phyloP scores from a whole-genome alignment of 92 coral and sea anemone genomes.

The Epizoanthus fatuus region DNA sequence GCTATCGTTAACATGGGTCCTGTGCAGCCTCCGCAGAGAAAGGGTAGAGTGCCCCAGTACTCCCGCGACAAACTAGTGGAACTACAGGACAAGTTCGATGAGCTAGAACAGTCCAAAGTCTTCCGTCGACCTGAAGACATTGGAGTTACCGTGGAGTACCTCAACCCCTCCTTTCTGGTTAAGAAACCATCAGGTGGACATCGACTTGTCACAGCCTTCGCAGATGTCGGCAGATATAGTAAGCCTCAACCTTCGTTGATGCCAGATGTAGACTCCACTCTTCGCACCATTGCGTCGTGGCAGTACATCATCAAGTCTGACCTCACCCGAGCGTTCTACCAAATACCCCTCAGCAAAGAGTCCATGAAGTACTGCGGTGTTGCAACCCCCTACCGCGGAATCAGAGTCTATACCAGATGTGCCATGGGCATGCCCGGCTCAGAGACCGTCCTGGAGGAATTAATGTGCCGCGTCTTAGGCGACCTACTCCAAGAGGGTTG shows the following conservation, averaged over 20 bases:
- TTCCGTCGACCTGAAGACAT: too few species aligned
- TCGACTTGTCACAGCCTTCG: background rate
- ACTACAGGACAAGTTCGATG: too few species aligned
- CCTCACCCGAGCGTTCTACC: constrained; percentile 24
- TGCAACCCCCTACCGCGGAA: constrained; percentile 35
- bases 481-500: background rate
- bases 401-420: too few species aligned
- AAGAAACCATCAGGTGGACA: too few species aligned
- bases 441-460: constrained; percentile 22
- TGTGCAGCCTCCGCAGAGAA: background rate
- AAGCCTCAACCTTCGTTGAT: constrained; percentile 22
- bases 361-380: constrained; percentile 47
- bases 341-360: background rate
- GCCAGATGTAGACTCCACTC: background rate
- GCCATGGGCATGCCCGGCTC: too few species aligned
- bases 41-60: constrained; percentile 10
- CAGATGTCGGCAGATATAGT: constrained; percentile 19
- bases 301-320: constrained; percentile 15
- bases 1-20: too few species aligned
- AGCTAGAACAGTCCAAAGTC: too few species aligned
- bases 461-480: constrained; percentile 18
- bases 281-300: too few species aligned
- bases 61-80: too few species aligned
- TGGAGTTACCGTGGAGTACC: too few species aligned
- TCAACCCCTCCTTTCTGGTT: too few species aligned